Evolutionary conservation across 2,888 invertebrate genomes (phyloP).

Genomic region (Eurytoma californica): DNA sequence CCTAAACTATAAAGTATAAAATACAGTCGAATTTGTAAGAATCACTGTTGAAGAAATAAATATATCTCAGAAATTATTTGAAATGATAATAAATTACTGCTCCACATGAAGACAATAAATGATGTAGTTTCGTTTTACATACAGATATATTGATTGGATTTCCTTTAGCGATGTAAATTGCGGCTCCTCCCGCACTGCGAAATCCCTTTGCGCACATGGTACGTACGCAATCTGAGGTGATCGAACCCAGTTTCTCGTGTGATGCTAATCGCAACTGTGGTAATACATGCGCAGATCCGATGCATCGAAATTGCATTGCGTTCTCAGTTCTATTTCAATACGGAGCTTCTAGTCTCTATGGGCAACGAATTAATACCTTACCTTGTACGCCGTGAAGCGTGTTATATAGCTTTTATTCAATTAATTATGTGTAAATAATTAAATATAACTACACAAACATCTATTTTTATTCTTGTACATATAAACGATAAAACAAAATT

Average conservation of each 20-base stretch:
- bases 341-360: background rate
- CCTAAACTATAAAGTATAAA: no score
- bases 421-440: background rate
- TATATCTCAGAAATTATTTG: background rate
- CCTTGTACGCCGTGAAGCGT: background rate
- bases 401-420: background rate
- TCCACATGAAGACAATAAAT: background rate
- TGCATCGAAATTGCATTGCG: constrained; percentile 12
- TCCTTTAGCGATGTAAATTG: constrained; percentile 18
- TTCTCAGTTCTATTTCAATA: background rate
- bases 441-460: no score
- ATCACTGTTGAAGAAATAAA: no score
- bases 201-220: background rate
- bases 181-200: constrained; percentile 12
- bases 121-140: no score
- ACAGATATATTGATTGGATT: constrained; percentile 17
- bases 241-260: constrained; percentile 17
- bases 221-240: constrained; percentile 38
- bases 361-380: background rate
- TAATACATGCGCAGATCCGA: background rate
- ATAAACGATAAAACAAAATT: no score
- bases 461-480: no score
- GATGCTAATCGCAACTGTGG: constrained; percentile 1
- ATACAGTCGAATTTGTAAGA: no score
- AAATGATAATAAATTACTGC: background rate